Evolutionary conservation across 1,140 invertebrate species (phyloP).

Genomic region (Trichogramma pretiosum): DNA sequence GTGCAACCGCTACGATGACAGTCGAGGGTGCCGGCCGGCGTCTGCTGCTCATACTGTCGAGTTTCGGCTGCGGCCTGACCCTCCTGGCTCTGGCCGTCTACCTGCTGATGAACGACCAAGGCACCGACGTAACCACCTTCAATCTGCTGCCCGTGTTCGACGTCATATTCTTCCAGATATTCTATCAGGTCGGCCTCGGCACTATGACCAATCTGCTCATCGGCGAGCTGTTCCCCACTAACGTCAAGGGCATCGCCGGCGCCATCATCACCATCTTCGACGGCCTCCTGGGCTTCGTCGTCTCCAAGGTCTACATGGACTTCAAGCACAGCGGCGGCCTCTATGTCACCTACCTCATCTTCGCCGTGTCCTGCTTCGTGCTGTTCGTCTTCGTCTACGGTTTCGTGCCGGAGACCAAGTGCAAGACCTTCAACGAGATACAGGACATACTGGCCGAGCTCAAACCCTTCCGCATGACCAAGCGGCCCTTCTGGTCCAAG

Average conservation of each 20-base stretch:
- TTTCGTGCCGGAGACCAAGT: conserved; percentile 43
- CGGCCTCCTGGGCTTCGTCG: conserved; percentile 65
- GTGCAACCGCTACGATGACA: conserved; percentile 53
- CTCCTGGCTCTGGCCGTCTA: not conserved
- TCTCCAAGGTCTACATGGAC: conserved; percentile 67
- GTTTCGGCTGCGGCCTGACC: too few relatives aligned
- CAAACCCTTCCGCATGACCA: conserved; percentile 3
- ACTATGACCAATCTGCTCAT: conserved; percentile 67
- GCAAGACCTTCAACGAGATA: conserved; percentile 41
- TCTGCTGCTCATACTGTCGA: not conserved
- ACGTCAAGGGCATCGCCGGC: conserved; percentile 61
- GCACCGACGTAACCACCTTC: conserved; percentile 30
- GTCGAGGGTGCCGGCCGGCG: conserved; percentile 51
- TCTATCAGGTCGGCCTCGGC: conserved; percentile 64
- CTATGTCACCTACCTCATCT: conserved; percentile 66
- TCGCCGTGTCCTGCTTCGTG: conserved; percentile 52
- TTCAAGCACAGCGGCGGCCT: conserved; percentile 53
- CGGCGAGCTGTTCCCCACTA: conserved; percentile 67
- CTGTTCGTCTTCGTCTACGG: conserved; percentile 35
- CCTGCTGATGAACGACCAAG: conserved; percentile 1
- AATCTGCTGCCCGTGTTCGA: conserved; percentile 55
- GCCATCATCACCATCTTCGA: conserved; percentile 56
- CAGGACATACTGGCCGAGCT: conserved; percentile 28
- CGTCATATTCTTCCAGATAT: conserved; percentile 61
- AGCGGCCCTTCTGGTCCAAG: conserved; percentile 25